Percentiles rank a stretch among this genome's conserved stretches.
Conservation (phyloP, 2,797 vertebrate species). For the Neolamprologus multifasciatus region DNA sequence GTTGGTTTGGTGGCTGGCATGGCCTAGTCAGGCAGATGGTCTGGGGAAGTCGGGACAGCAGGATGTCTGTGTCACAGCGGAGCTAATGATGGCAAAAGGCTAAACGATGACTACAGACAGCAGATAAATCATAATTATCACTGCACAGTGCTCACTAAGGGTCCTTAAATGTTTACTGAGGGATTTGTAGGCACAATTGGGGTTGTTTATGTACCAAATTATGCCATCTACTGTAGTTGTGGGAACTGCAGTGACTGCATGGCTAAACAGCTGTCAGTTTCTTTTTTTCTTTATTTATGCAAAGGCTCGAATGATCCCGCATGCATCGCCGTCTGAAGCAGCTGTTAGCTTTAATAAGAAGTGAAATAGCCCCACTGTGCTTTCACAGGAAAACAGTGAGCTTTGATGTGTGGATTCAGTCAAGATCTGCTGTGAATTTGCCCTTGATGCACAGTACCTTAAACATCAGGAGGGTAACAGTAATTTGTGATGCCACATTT, state of each 20-base stretch:
- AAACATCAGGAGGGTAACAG: background rate
- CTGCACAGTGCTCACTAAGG: slow-evolving; percentile 11
- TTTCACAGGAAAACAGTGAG: background rate
- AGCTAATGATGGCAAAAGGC: slow-evolving; percentile 62
- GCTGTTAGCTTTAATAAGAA: background rate
- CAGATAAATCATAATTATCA: slow-evolving; percentile 41
- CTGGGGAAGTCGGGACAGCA: slow-evolving; percentile 47
- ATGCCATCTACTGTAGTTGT: background rate
- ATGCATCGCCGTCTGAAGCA: background rate
- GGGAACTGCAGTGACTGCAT: background rate
- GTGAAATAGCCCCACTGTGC: background rate
- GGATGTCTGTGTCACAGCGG: slow-evolving; percentile 40
- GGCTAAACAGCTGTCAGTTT: background rate
- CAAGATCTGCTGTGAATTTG: background rate
- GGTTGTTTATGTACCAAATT: slow-evolving; percentile 13
- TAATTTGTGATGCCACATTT: background rate
- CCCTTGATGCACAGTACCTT: background rate
- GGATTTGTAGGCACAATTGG: slow-evolving; percentile 14
- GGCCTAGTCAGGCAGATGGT: slow-evolving; percentile 54
- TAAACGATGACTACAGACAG: slow-evolving; percentile 47
- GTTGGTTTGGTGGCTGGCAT: slow-evolving; percentile 38
- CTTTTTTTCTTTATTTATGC: background rate
- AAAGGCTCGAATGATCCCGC: background rate
- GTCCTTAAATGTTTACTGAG: slow-evolving; percentile 28
- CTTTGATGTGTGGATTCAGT: background rate